Evolutionary conservation across 2,888 invertebrate genomes (phyloP).

Genomic region (Cerastis leucographa): DNA sequence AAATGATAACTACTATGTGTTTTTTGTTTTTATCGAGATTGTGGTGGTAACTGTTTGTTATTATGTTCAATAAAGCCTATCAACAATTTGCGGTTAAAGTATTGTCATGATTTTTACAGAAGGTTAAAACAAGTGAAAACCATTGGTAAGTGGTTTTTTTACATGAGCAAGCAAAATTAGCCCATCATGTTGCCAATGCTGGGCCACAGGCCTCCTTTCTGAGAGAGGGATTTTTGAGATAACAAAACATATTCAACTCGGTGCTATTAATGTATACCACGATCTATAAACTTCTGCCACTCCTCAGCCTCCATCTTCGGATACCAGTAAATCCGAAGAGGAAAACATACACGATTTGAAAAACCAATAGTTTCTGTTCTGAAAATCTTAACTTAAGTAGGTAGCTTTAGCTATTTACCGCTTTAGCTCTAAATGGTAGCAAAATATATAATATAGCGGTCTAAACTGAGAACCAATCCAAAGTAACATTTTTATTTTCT

Average conservation of each 20-base stretch:
- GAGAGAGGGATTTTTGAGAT: neutral
- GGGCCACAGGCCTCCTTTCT: neutral
- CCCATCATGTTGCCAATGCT: too few species aligned
- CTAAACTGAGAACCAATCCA: too few species aligned
- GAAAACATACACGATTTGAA: neutral
- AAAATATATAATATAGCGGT: too few species aligned
- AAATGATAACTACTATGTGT: constrained; percentile 49
- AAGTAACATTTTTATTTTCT: too few species aligned
- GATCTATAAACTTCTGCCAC: neutral
- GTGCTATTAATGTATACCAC: neutral
- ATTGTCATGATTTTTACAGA: neutral
- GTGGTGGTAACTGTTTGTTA: neutral
- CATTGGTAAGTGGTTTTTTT: neutral
- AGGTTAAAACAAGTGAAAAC: neutral
- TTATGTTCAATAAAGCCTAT: constrained; percentile 3
- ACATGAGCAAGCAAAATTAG: neutral
- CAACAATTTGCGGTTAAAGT: neutral
- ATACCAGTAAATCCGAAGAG: neutral
- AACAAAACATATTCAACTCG: neutral
- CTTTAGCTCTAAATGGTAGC: too few species aligned
- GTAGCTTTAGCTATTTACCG: too few species aligned
- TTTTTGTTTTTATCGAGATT: constrained; percentile 43
- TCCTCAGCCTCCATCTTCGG: neutral
- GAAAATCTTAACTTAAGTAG: neutral
- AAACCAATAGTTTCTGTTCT: neutral